Evolutionary conservation across 1,140 invertebrate genomes (phyloP).

Genomic region (Nylanderia fulva): DNA sequence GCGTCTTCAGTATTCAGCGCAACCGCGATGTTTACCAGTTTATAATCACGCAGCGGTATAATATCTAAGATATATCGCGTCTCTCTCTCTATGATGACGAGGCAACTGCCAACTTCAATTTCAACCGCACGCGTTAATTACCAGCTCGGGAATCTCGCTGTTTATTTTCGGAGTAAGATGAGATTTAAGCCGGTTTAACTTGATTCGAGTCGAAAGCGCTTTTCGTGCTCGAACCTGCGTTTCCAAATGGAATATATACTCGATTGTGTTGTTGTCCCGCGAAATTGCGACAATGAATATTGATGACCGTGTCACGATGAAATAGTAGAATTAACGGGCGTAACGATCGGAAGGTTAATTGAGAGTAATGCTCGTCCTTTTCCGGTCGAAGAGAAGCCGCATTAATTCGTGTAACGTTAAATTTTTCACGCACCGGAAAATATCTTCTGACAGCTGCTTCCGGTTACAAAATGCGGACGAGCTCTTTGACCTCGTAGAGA

Average conservation of each 20-base stretch:
- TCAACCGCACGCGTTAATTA: not conserved
- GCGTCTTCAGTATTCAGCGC: not conserved
- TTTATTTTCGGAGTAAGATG: constrained; percentile 26
- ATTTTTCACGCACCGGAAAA: not conserved
- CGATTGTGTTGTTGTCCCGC: not conserved
- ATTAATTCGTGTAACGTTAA: constrained; percentile 27
- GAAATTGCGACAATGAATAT: constrained; percentile 26
- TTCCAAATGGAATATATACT: constrained; percentile 11
- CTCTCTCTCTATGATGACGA: not conserved
- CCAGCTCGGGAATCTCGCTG: not conserved
- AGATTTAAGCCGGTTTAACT: not conserved
- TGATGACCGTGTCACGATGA: not conserved
- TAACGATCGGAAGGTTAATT: constrained; percentile 40
- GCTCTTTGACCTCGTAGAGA: constrained; percentile 15
- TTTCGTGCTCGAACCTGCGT: not conserved
- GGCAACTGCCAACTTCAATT: not conserved
- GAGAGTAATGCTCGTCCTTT: constrained; percentile 38
- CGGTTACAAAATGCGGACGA: not conserved
- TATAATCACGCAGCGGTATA: not conserved
- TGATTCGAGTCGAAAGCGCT: constrained; percentile 13
- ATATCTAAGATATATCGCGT: not conserved
- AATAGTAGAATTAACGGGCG: constrained; percentile 1
- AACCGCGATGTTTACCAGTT: not conserved
- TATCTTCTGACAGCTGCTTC: not conserved
- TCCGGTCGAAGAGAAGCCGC: not conserved